These are phyloP conservation scores for Athalia circularis DNA, from an alignment of 2,888 invertebrate genomes.

Conservation along the genomic window DNA sequence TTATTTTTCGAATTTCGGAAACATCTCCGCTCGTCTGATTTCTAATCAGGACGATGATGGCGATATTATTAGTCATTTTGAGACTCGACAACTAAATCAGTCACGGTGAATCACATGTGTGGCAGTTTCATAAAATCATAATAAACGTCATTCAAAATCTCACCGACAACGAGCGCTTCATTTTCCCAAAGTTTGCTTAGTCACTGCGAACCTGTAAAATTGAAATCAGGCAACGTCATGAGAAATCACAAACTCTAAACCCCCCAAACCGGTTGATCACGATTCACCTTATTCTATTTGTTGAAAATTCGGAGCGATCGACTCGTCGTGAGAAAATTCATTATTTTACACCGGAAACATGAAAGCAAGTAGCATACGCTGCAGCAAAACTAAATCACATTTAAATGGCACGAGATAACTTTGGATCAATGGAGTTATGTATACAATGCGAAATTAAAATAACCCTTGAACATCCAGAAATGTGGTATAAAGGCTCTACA, in stretches of 20 bases:
- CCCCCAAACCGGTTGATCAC: neutral
- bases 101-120: neutral
- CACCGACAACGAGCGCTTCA: conserved; percentile 69
- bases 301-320: conserved; percentile 10
- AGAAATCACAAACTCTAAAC: conserved; percentile 1
- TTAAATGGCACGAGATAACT: neutral
- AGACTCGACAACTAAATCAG: no score
- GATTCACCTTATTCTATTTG: neutral
- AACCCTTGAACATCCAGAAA: neutral
- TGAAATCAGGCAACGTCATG: conserved; percentile 17
- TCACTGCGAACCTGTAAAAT: conserved; percentile 24
- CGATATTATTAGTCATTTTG: no score
- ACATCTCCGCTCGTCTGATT: no score
- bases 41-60: no score
- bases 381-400: neutral
- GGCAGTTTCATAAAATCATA: neutral
- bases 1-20: no score
- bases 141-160: conserved; percentile 50
- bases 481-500: no score
- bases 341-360: conserved; percentile 12
- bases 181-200: conserved; percentile 47
- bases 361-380: conserved; percentile 3
- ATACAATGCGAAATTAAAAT: neutral
- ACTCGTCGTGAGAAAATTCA: no score
- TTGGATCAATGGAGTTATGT: neutral